These are phyloP conservation scores for Irena cyanogastra DNA, from an alignment of 2,113 vertebrate genomes.

Conservation along the genomic window DNA sequence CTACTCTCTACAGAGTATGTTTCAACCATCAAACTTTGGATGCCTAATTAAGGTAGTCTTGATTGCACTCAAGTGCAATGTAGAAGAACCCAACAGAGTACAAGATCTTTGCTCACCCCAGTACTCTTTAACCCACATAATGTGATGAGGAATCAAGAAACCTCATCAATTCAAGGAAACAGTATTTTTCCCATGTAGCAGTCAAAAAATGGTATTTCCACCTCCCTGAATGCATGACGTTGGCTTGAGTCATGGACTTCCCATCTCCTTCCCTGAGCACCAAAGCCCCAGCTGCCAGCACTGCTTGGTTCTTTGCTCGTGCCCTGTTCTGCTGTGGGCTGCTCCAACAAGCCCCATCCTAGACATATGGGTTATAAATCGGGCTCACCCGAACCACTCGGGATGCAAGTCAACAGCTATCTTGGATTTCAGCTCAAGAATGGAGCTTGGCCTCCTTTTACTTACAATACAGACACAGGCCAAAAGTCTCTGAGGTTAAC, in stretches of 20 bases:
- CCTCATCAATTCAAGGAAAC: not conserved
- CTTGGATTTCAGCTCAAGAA: not conserved
- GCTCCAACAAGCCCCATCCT: not conserved
- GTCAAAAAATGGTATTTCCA: not conserved
- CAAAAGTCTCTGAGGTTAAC: not conserved
- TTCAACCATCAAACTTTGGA: not conserved
- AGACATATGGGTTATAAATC: accelerated
- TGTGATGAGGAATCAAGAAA: not conserved
- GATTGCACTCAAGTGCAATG: not conserved
- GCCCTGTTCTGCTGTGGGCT: not conserved
- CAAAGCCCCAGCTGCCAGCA: not conserved
- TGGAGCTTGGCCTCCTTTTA: not conserved
- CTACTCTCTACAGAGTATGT: not conserved
- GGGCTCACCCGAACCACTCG: not conserved
- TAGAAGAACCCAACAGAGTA: not conserved
- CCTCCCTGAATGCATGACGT: accelerated
- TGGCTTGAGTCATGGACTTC: not conserved
- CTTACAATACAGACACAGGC: not conserved
- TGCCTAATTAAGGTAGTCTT: not conserved
- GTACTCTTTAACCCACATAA: not conserved
- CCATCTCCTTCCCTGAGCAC: not conserved
- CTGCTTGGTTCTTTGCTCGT: accelerated
- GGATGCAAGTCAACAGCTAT: not conserved
- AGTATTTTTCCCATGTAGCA: not conserved
- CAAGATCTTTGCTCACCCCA: not conserved